Percentiles rank a stretch among this genome's conserved stretches.
Evolutionary conservation across 2,888 invertebrate genomes (phyloP).

Genomic region (Terebella lapidaria): DNA sequence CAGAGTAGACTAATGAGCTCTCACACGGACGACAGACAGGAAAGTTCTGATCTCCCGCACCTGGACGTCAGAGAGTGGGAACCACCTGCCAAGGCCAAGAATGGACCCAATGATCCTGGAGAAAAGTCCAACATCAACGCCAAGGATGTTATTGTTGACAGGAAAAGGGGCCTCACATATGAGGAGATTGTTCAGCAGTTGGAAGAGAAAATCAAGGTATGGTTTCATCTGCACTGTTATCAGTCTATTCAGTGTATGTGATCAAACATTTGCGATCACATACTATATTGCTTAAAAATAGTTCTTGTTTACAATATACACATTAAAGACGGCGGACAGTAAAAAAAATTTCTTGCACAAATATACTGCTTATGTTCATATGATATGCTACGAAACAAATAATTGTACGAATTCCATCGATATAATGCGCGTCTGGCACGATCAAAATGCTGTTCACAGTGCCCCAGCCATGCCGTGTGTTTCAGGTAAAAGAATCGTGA

Average conservation of each 20-base stretch:
- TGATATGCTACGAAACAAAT: too few relatives aligned
- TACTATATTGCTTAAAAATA: too few relatives aligned
- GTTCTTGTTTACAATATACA: too few relatives aligned
- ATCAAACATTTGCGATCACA: too few relatives aligned
- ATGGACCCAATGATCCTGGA: neutral
- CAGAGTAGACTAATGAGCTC: neutral
- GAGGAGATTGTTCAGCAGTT: slow-evolving; percentile 18
- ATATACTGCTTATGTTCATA: too few relatives aligned
- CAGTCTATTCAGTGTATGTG: neutral
- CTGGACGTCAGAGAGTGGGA: neutral
- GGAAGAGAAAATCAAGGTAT: slow-evolving; percentile 22
- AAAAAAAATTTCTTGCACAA: too few relatives aligned
- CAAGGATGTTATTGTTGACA: neutral
- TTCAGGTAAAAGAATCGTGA: too few relatives aligned
- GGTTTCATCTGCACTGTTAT: neutral
- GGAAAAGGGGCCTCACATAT: slow-evolving; percentile 13
- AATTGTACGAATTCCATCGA: too few relatives aligned
- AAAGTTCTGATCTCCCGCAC: neutral
- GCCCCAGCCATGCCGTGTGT: too few relatives aligned
- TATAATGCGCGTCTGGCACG: too few relatives aligned
- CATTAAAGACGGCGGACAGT: too few relatives aligned
- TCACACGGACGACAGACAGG: neutral
- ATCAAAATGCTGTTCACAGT: too few relatives aligned
- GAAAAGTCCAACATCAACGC: neutral
- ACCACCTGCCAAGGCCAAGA: neutral